phyloP scores from a whole-genome alignment of 1,140 invertebrate species.

The Aphaenogaster floridana region DNA sequence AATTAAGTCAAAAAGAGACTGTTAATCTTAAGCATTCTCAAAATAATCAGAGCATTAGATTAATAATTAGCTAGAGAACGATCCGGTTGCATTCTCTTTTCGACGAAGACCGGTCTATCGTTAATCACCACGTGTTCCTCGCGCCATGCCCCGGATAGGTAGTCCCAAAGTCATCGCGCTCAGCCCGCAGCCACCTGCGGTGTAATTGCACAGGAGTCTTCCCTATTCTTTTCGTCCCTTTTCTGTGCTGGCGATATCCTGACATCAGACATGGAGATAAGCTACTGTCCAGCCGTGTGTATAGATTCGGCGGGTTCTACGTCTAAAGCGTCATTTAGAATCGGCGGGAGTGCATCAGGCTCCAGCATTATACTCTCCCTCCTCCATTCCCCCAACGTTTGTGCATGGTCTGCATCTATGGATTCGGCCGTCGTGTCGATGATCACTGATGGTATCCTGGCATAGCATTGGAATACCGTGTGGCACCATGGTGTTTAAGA shows the following conservation, averaged over 20 bases:
- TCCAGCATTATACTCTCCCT: not conserved
- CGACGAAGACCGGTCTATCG: slow-evolving; percentile 45
- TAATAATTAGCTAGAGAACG: slow-evolving; percentile 74
- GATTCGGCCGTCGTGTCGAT: slow-evolving; percentile 18
- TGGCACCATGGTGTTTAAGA: slow-evolving; percentile 67
- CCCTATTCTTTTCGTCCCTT: slow-evolving; percentile 6
- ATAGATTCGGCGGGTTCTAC: slow-evolving; percentile 24
- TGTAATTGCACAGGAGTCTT: slow-evolving; percentile 77
- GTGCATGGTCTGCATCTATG: not conserved
- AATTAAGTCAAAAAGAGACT: not conserved
- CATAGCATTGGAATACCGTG: slow-evolving; percentile 32
- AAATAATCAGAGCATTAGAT: not conserved
- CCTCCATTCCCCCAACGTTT: not conserved
- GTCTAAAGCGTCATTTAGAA: slow-evolving; percentile 24
- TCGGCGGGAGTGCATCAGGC: not conserved
- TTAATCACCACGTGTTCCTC: slow-evolving; percentile 78
- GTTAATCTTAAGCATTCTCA: slow-evolving; percentile 11
- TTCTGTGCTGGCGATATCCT: slow-evolving; percentile 61
- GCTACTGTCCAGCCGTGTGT: slow-evolving; percentile 24
- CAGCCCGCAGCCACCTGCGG: slow-evolving; percentile 74
- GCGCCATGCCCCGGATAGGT: slow-evolving; percentile 81
- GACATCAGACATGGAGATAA: slow-evolving; percentile 56
- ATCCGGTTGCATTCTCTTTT: slow-evolving; percentile 11
- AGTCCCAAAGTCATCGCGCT: slow-evolving; percentile 67
- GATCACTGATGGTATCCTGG: slow-evolving; percentile 32